Evolutionary conservation across 2,888 invertebrate genomes (phyloP), one percentile per base, ranked within the genome.

Genomic region (Lobophora halterata): DNA sequence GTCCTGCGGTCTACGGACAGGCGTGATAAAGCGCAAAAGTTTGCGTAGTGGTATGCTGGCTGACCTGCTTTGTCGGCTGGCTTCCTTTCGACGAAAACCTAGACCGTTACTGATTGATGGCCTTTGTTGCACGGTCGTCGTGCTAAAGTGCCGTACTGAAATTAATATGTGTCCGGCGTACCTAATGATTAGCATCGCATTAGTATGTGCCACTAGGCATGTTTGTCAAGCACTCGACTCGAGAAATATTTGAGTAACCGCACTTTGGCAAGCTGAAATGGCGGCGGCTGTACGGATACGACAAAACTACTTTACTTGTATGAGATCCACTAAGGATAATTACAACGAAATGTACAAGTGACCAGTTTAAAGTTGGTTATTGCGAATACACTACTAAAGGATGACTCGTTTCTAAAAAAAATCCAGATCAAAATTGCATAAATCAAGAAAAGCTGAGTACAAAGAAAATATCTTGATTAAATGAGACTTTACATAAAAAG

Each of bases 121-220:
- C 60, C 60, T 73, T 66, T 66, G 71, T 66, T 58, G 60, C 53
- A 49, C 62, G 58, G 57, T 61, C 52, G 65, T 61, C 56, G 59
- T 65, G 65, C 65, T 60, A 69, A 76, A 77, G 71, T 77, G 73
- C 77, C 80, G 76, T 79, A 72, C 67, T 69, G 56, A 74, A 80
- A 81, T 82, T 78, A 80, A 79, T 82, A 83, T 82, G 81, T 77
- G 75, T 68, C 70, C 61, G 61, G 70, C 77, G 79, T 79, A 49
- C 46, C 45, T 47, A 75, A 71, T 75, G 63, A 79, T 80, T 80
- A 81, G 78, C 82, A 80, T 79, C 65, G 46, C 79, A 82, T 83
- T 82, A 79, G 77, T 81, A 81, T 80, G 81, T 74, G 61, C 65
- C 66, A 61, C 69, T 64, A 64, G 65, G 57, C 63, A 57, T 75